Base-by-base conservation (phyloP, 2,888 invertebrate genomes). In the Cremastinae sp. region DNA sequence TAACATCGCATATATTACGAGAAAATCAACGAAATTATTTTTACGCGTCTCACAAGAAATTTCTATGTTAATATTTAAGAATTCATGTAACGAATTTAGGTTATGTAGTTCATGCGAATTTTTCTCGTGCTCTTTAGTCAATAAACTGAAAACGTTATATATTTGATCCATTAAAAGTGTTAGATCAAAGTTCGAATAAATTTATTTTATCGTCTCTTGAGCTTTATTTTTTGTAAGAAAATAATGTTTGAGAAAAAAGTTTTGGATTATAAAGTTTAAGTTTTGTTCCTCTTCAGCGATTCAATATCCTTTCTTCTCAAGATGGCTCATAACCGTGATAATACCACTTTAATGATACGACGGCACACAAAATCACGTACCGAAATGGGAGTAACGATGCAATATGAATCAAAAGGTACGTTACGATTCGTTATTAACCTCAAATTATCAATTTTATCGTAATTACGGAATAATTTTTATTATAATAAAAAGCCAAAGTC, bases 101-200 rank as follows among this genome's bases (percentile, higher is more conserved):
- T 55, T 62, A 65, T 68, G 66, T 71, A 66, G 65, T 71, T 62
- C 74, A 62, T 77, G 62, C 58, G 62, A 74, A 74, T 77, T 70
- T 74, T 8, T 68, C 51, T 55, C 51, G 39, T 51, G 45, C 45
- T 65, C 58, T 70, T 77, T 61, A 61, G 74, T 74, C 70, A 74
- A 77, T 77, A 77, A 74, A 77, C 77, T 64, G 70, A 70, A 74
- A 62, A 22, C 37, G 49, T n/a, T n/a, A n/a, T n/a, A n/a, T n/a
- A n/a, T n/a, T n/a, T n/a, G n/a, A n/a, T n/a, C n/a, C n/a, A n/a
- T n/a, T n/a, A n/a, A n/a, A n/a, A n/a, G n/a, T n/a, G n/a, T n/a
- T n/a, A n/a, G n/a, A n/a, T n/a, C n/a, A n/a, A n/a, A n/a, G n/a
- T n/a, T n/a, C n/a, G n/a, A n/a, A n/a, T 55, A 9, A 2, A 10